phyloP scores from a whole-genome alignment of 2,888 invertebrate species.

The Lycia hirtaria region DNA sequence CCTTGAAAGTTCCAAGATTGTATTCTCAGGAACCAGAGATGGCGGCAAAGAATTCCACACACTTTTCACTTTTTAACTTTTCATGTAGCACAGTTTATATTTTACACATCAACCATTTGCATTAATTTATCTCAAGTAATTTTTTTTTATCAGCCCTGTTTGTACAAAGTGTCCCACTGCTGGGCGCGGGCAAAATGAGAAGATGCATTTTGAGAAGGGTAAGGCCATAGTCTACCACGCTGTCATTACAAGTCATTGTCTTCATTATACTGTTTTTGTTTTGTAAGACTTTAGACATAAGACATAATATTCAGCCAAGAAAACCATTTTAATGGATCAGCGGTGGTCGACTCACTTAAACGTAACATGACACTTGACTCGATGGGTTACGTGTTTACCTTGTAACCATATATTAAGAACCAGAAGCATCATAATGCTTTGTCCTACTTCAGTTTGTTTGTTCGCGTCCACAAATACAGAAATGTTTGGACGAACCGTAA shows the following conservation, averaged over 20 bases:
- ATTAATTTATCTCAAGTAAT: no score
- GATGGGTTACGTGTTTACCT: conserved; percentile 76
- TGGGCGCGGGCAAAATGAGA: no score
- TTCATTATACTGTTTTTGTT: conserved; percentile 45
- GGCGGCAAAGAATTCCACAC: no score
- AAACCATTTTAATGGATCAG: conserved; percentile 79
- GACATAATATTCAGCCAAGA: conserved; percentile 69
- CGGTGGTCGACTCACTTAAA: conserved; percentile 82
- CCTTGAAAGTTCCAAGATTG: no score
- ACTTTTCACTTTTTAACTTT: no score
- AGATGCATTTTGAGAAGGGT: no score
- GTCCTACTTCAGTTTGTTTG: conserved; percentile 66
- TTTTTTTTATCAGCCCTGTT: no score
- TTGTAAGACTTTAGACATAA: conserved; percentile 51
- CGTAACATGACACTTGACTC: conserved; percentile 72
- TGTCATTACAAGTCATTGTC: not conserved
- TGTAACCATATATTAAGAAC: conserved; percentile 71
- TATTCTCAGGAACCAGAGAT: no score
- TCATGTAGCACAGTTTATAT: no score
- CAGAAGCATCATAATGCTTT: conserved; percentile 71
- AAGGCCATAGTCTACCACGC: no score
- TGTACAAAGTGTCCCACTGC: no score
- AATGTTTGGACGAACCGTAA: conserved; percentile 32
- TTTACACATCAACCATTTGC: no score
- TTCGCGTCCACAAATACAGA: conserved; percentile 53